Conservation (phyloP, 64 coral and sea anemone genomes). For the Pocillopora damicornis region DNA sequence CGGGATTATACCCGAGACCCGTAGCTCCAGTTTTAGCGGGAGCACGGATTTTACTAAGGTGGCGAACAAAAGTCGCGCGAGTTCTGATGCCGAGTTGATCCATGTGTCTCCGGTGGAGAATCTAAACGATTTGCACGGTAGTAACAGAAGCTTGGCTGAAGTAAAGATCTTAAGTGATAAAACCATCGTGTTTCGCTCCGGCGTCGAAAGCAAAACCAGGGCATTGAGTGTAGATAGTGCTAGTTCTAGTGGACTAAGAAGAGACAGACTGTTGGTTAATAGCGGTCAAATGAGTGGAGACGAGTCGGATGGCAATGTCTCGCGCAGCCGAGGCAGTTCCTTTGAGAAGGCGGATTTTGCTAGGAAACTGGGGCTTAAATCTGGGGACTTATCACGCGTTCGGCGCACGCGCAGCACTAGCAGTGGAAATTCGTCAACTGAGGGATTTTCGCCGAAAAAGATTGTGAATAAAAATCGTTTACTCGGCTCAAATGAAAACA, state of each 20-base stretch:
- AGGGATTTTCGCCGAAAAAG: conserved; percentile 56
- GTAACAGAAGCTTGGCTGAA: conserved; percentile 64
- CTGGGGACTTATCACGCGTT: conserved; percentile 65
- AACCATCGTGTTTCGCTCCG: conserved; percentile 72
- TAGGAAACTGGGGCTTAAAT: conserved; percentile 70
- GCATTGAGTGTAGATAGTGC: conserved; percentile 72
- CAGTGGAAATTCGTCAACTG: conserved; percentile 43
- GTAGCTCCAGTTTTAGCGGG: conserved; percentile 85
- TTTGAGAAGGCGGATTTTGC: conserved; percentile 86
- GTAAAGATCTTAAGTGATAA: conserved; percentile 91
- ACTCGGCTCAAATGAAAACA: conserved; percentile 47
- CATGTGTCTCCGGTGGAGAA: conserved; percentile 18
- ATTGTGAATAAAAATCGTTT: conserved; percentile 80
- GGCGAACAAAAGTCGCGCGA: conserved; percentile 41
- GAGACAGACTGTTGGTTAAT: conserved; percentile 67
- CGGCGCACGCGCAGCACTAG: conserved; percentile 56
- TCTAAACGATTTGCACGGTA: conserved; percentile 37
- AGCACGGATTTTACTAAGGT: conserved; percentile 85
- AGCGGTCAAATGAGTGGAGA: conserved; percentile 45
- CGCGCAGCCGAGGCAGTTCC: conserved; percentile 66
- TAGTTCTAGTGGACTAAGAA: conserved; percentile 50
- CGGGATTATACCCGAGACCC: conserved; percentile 77
- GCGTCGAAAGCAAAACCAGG: conserved; percentile 53
- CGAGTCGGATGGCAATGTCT: conserved; percentile 38
- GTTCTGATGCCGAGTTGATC: conserved; percentile 7